These are phyloP conservation scores for Drosophila arawakana DNA, from an alignment of 1,140 invertebrate genomes.

Conservation along the genomic window DNA sequence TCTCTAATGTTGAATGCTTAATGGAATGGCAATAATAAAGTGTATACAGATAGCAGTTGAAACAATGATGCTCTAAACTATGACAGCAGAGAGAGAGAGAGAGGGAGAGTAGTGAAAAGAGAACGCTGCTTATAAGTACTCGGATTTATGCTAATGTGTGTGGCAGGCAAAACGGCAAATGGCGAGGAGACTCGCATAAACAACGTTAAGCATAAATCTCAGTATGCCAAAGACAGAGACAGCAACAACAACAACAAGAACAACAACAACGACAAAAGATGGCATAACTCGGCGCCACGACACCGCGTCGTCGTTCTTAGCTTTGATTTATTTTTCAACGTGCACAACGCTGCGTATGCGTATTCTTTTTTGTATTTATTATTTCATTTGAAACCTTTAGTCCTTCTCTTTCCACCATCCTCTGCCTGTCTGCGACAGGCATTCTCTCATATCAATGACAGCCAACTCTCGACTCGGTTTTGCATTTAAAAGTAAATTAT, in stretches of 20 bases:
- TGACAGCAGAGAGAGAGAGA: slow-evolving; percentile 2
- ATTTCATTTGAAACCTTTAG: not conserved
- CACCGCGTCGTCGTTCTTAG: slow-evolving; percentile 47
- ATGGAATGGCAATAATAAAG: slow-evolving; percentile 46
- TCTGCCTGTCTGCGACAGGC: slow-evolving; percentile 30
- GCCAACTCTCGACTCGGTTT: slow-evolving; percentile 63
- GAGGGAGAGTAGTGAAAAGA: not conserved
- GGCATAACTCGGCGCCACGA: slow-evolving; percentile 43
- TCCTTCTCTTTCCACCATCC: slow-evolving; percentile 17
- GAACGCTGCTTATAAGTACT: slow-evolving; percentile 9
- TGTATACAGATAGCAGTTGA: slow-evolving; percentile 9
- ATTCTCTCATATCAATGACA: slow-evolving; percentile 66
- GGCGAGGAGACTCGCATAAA: slow-evolving; percentile 29
- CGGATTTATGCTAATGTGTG: slow-evolving; percentile 67
- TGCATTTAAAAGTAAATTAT: slow-evolving; percentile 81
- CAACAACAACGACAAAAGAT: slow-evolving; percentile 4
- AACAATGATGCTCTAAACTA: slow-evolving; percentile 26
- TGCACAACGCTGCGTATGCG: slow-evolving; percentile 76
- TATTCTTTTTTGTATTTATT: slow-evolving; percentile 36
- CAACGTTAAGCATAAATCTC: slow-evolving; percentile 70
- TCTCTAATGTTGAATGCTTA: slow-evolving; percentile 25
- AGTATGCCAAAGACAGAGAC: slow-evolving; percentile 17
- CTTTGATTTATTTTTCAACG: slow-evolving; percentile 75
- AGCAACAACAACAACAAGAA: slow-evolving; percentile 11
- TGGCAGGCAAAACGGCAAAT: not conserved